Evolutionary conservation across 1,140 invertebrate species (phyloP).

Genomic region (Oncopeltus fasciatus): DNA sequence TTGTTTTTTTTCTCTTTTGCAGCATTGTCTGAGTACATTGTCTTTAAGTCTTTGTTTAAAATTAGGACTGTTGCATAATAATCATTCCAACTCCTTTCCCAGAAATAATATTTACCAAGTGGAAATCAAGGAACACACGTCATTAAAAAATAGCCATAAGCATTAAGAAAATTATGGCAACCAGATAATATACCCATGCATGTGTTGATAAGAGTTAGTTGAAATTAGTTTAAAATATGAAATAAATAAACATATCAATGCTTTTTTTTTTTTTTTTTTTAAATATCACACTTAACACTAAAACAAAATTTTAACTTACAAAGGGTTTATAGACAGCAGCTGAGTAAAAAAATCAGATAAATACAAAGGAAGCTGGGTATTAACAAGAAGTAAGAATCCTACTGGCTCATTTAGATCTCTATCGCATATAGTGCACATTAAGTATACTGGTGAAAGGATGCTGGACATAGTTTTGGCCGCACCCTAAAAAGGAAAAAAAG

Average conservation of each 20-base stretch:
- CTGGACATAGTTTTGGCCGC: not conserved
- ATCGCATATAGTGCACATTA: not conserved
- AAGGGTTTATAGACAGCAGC: not conserved
- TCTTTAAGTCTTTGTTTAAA: too few species aligned
- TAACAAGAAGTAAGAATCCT: not conserved
- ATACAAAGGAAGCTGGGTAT: not conserved
- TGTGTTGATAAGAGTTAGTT: not conserved
- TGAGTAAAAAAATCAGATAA: not conserved
- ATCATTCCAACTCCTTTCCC: too few species aligned
- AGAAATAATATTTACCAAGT: too few species aligned
- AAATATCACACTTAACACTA: not conserved
- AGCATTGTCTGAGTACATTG: too few species aligned
- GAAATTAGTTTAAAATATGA: not conserved
- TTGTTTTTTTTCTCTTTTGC: too few species aligned
- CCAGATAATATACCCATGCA: not conserved
- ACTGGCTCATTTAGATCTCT: not conserved
- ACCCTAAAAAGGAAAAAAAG: not conserved
- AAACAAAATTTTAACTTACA: not conserved
- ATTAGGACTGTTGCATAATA: too few species aligned
- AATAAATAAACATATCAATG: not conserved
- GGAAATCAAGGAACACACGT: too few species aligned
- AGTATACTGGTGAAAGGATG: not conserved
- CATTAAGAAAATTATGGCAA: not conserved
- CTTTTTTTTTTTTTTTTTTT: not conserved
- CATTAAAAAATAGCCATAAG: not conserved